Conservation (phyloP, 2,888 invertebrate genomes). For the Phragmatobia fuliginosa region DNA sequence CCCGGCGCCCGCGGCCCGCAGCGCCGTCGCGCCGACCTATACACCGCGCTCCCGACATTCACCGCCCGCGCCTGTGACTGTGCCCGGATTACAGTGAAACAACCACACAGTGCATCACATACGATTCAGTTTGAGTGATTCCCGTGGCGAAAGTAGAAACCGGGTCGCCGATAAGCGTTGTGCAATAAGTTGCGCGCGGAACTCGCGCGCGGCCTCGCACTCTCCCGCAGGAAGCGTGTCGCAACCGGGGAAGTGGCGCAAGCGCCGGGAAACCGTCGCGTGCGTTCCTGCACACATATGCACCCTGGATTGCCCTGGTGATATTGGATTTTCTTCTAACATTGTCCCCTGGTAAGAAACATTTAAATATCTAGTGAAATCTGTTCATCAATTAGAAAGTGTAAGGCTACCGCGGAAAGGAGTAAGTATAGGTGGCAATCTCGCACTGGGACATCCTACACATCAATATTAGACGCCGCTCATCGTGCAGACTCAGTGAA, state of each 20-base stretch:
- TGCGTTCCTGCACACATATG: conserved; percentile 70
- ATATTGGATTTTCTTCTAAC: conserved; percentile 65
- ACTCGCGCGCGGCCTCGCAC: conserved; percentile 82
- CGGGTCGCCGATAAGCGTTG: conserved; percentile 80
- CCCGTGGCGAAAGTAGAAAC: conserved; percentile 78
- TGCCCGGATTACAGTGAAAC: conserved; percentile 85
- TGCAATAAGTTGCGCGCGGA: conserved; percentile 79
- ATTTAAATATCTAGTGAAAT: conserved; percentile 26
- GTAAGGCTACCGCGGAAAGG: conserved; percentile 30
- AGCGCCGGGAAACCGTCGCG: conserved; percentile 79
- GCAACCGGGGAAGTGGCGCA: conserved; percentile 85
- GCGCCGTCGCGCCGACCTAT: conserved; percentile 81
- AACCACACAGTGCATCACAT: conserved; percentile 72
- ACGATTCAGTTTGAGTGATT: conserved; percentile 80
- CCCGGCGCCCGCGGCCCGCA: conserved; percentile 86
- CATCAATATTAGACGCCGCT: conserved; percentile 55
- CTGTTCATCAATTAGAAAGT: conserved; percentile 42
- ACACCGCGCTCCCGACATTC: conserved; percentile 62
- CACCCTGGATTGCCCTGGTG: conserved; percentile 75
- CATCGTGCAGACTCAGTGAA: conserved; percentile 65
- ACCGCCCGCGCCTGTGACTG: conserved; percentile 66
- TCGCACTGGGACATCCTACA: conserved; percentile 45
- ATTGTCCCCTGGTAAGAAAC: conserved; percentile 66
- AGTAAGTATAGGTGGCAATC: conserved; percentile 36
- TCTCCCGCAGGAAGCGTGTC: conserved; percentile 85